These are phyloP conservation scores for Chloroclystis v-ata DNA, from an alignment of 2,888 invertebrate species.

Conservation along the genomic window DNA sequence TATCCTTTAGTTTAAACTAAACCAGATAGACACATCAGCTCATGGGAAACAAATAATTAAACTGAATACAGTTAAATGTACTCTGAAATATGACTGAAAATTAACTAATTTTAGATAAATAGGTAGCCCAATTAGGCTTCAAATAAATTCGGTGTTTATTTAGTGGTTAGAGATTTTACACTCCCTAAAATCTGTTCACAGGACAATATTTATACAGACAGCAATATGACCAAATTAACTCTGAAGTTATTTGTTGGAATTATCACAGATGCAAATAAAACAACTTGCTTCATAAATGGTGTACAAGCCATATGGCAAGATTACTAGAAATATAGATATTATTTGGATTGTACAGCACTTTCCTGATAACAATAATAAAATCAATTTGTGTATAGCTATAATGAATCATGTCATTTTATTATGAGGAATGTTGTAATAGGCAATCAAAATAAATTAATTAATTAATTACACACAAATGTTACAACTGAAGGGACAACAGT, in stretches of 20 bases:
- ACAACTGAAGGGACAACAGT: too few relatives aligned
- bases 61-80: conserved; percentile 43
- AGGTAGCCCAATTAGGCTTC: conserved; percentile 37
- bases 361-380: not conserved
- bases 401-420: too few relatives aligned
- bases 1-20: conserved; percentile 18
- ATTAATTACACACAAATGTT: too few relatives aligned
- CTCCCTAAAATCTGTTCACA: not conserved
- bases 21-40: conserved; percentile 39
- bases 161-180: not conserved
- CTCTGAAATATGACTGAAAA: conserved; percentile 33
- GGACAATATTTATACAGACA: too few relatives aligned
- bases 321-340: conserved; percentile 17
- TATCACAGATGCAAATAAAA: conserved; percentile 71
- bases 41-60: conserved; percentile 68
- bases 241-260: too few relatives aligned
- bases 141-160: conserved; percentile 32
- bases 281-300: conserved; percentile 30
- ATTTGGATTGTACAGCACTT: conserved; percentile 26
- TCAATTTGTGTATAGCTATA: not conserved
- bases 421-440: not conserved
- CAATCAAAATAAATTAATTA: too few relatives aligned
- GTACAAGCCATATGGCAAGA: conserved; percentile 24
- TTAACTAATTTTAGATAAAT: conserved; percentile 38
- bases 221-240: too few relatives aligned